Conservation (phyloP, 2,797 vertebrate species). For the Nasua narica region DNA sequence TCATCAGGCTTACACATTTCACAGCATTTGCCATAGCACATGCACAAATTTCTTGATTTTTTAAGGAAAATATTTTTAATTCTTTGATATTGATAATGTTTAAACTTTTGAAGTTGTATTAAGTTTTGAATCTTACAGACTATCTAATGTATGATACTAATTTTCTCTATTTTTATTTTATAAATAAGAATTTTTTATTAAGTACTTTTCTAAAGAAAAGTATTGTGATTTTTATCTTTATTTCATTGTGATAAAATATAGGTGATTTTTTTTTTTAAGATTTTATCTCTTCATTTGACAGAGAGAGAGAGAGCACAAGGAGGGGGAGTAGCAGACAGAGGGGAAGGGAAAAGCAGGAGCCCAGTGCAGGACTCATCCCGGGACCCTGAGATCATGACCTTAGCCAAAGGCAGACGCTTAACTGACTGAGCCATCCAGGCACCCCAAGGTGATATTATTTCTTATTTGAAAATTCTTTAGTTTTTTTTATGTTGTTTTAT, state of each 20-base stretch:
- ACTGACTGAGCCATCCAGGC: neutral
- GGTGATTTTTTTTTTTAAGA: neutral
- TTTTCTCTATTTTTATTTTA: neutral
- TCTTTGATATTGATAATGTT: neutral
- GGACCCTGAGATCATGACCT: neutral
- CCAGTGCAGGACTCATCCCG: neutral
- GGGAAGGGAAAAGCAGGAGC: neutral
- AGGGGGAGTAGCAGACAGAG: neutral
- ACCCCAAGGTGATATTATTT: neutral
- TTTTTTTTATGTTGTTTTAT: neutral
- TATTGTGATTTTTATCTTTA: neutral
- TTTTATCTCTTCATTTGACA: neutral
- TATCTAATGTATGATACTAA: neutral
- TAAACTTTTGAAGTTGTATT: neutral
- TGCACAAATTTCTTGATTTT: neutral
- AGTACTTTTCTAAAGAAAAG: neutral
- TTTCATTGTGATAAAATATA: neutral
- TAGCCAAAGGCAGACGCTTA: neutral
- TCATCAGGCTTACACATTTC: too few species aligned
- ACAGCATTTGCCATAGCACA: too few species aligned
- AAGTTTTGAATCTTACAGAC: neutral
- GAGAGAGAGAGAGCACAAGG: neutral
- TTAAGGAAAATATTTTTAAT: neutral
- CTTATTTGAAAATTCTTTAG: neutral
- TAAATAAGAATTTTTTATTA: neutral